phyloP scores from a whole-genome alignment of 2,888 invertebrate genomes.

The Idaea dimidiata region DNA sequence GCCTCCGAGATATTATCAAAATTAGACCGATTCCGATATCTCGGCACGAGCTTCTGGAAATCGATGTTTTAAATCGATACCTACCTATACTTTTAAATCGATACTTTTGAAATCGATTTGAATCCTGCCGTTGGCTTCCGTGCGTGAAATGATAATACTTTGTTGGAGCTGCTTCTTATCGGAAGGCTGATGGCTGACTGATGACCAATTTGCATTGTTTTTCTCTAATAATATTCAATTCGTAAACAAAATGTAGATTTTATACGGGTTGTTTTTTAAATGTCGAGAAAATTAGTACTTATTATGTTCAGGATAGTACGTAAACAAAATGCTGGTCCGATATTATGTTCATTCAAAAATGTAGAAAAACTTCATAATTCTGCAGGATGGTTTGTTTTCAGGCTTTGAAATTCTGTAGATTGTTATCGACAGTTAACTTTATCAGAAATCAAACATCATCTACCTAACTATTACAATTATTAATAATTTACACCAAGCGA shows the following conservation, averaged over 20 bases:
- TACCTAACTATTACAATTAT: too few relatives aligned
- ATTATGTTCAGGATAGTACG: too few relatives aligned
- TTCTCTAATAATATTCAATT: slow-evolving; percentile 2
- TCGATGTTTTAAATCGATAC: slow-evolving; percentile 33
- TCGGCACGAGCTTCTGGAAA: slow-evolving; percentile 62
- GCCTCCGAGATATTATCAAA: slow-evolving; percentile 45
- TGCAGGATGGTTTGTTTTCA: too few relatives aligned
- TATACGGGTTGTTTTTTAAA: too few relatives aligned
- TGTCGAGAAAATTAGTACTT: too few relatives aligned
- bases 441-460: too few relatives aligned
- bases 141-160: not conserved
- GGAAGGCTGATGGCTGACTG: not conserved
- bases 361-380: too few relatives aligned
- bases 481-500: too few relatives aligned
- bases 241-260: not conserved
- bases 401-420: too few relatives aligned
- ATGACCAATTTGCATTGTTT: not conserved
- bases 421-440: too few relatives aligned
- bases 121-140: not conserved
- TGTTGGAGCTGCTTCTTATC: not conserved
- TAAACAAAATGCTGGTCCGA: too few relatives aligned
- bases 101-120: slow-evolving; percentile 3
- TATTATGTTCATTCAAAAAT: too few relatives aligned
- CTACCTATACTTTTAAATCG: slow-evolving; percentile 35
- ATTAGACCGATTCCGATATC: slow-evolving; percentile 43